Evolutionary conservation across 2,888 invertebrate species (phyloP).

Genomic region (Nymphalis c-album): DNA sequence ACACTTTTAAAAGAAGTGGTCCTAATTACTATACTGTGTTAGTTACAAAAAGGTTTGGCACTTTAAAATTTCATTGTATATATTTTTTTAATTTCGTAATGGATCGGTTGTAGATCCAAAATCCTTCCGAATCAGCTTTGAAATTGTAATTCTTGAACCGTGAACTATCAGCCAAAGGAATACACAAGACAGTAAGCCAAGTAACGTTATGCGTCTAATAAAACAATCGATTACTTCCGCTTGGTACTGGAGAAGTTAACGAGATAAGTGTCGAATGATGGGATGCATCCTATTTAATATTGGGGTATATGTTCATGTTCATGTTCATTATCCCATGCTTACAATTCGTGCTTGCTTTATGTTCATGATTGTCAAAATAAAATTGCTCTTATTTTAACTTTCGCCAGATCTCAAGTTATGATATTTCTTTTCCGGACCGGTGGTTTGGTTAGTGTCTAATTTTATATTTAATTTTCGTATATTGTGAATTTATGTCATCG

Average conservation of each 20-base stretch:
- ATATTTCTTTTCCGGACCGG: too few species aligned
- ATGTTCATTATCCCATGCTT: background rate
- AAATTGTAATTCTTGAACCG: background rate
- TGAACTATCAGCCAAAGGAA: constrained; percentile 7
- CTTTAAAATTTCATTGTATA: too few species aligned
- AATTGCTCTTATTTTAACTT: too few species aligned
- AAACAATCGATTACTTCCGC: constrained; percentile 33
- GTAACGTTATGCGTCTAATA: constrained; percentile 23
- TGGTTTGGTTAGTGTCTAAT: too few species aligned
- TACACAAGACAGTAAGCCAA: constrained; percentile 1
- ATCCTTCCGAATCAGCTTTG: background rate
- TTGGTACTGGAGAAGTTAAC: constrained; percentile 23
- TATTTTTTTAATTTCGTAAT: background rate
- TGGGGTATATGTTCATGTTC: background rate
- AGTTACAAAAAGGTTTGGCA: too few species aligned
- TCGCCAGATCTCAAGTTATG: too few species aligned
- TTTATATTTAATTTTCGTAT: too few species aligned
- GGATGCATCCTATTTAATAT: constrained; percentile 24
- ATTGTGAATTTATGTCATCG: too few species aligned
- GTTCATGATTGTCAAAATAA: too few species aligned
- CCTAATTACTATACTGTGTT: too few species aligned
- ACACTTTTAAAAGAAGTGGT: too few species aligned
- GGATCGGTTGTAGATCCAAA: background rate
- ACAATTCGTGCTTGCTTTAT: too few species aligned
- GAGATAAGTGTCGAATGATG: constrained; percentile 32